Conservation (phyloP, 2,888 invertebrate genomes). For the Teleiodes luculella region DNA sequence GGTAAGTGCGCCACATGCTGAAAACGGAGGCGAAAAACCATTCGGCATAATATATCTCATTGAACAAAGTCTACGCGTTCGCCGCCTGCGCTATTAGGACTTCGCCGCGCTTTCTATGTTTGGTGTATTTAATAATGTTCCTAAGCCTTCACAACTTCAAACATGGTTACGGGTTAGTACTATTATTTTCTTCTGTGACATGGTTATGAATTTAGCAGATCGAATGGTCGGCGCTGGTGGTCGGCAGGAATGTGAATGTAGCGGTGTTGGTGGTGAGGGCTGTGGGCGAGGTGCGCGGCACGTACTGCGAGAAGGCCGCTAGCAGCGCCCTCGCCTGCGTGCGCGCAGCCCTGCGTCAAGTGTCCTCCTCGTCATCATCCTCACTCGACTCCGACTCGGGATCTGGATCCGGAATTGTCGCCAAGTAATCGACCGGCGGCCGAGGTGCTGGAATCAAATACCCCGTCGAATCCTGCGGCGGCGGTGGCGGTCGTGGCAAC, state of each 20-base stretch:
- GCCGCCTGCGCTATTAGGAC: no score
- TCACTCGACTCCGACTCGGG: conserved; percentile 60
- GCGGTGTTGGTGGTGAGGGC: conserved; percentile 33
- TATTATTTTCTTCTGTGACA: no score
- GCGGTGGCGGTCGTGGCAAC: conserved; percentile 73
- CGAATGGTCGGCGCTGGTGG: conserved; percentile 33
- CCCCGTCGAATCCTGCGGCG: conserved; percentile 82
- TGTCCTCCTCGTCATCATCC: conserved; percentile 60
- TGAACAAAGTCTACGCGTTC: no score
- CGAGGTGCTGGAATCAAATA: conserved; percentile 81
- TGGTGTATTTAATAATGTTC: no score
- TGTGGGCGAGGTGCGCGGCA: conserved; percentile 49
- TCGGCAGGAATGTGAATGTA: conserved; percentile 54
- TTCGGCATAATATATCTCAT: no score
- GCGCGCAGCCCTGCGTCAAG: conserved; percentile 47
- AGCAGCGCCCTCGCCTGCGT: conserved; percentile 47
- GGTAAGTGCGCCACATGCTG: no score
- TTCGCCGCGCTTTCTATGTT: no score
- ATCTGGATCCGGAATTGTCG: conserved; percentile 68
- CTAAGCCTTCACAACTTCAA: no score
- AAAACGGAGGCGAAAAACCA: no score
- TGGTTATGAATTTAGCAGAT: conserved; percentile 35
- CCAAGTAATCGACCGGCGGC: conserved; percentile 76
- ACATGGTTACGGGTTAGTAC: no score
- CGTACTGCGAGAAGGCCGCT: conserved; percentile 49